Evolutionary conservation across 2,888 invertebrate genomes (phyloP).

Genomic region (Noctua fimbriata): DNA sequence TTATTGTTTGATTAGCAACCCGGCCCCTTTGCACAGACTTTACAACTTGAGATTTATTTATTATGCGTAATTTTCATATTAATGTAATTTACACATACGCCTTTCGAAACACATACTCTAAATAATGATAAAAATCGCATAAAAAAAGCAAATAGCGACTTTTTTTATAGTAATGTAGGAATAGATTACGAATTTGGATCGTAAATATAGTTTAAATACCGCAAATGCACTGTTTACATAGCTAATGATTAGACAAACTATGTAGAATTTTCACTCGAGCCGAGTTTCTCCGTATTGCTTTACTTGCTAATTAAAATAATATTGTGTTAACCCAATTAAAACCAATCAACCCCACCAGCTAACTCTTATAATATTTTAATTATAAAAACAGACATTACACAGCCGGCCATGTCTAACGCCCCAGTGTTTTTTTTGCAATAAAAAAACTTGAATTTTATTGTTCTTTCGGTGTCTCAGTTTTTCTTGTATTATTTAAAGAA

Average conservation of each 20-base stretch:
- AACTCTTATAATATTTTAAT: neutral
- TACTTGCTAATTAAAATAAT: slow-evolving; percentile 6
- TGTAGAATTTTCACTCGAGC: neutral
- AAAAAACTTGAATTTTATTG: slow-evolving; percentile 25
- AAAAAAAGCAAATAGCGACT: neutral
- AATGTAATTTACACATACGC: neutral
- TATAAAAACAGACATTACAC: slow-evolving; percentile 41
- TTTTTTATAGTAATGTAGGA: neutral
- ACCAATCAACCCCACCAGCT: slow-evolving; percentile 5
- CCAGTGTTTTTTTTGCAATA: slow-evolving; percentile 27
- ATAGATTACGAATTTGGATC: neutral
- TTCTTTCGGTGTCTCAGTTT: slow-evolving; percentile 23
- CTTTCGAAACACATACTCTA: neutral
- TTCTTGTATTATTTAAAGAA: slow-evolving; percentile 15
- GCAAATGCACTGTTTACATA: neutral
- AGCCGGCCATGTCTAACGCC: slow-evolving; percentile 29
- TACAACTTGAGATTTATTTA: neutral
- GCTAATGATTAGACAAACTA: neutral
- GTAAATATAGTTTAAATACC: neutral
- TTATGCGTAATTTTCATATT: neutral
- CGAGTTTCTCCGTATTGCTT: neutral
- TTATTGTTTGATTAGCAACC: neutral
- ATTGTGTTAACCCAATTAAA: slow-evolving; percentile 24
- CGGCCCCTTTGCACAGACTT: neutral
- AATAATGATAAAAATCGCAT: neutral